A percentile compares a stretch with the other conserved stretches of the same genome.
phyloP scores from a whole-genome alignment of 2,797 vertebrate species.

The Triplophysa yarkandensis region DNA sequence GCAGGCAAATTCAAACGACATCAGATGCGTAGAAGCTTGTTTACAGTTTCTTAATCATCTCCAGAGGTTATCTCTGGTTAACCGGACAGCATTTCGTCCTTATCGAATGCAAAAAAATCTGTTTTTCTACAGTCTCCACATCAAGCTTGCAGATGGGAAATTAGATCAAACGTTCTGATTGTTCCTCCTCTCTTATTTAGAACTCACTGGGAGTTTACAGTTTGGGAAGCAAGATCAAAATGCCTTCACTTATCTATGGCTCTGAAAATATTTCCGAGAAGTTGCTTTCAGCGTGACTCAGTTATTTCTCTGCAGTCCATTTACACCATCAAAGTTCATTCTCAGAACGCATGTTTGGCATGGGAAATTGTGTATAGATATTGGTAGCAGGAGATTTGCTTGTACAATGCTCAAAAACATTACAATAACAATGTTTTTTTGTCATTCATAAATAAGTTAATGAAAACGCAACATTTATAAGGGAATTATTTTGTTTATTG shows the following conservation, averaged over 20 bases:
- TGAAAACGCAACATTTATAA: background rate
- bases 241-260: slow-evolving; percentile 33
- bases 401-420: background rate
- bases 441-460: background rate
- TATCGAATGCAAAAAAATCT: slow-evolving; percentile 25
- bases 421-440: background rate
- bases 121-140: slow-evolving; percentile 19
- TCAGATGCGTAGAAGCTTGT: background rate
- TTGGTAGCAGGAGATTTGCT: slow-evolving; percentile 18
- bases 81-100: background rate
- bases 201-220: slow-evolving; percentile 39
- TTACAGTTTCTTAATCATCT: slow-evolving; percentile 1
- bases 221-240: slow-evolving; percentile 40
- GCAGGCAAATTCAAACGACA: background rate
- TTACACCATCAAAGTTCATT: slow-evolving; percentile 50
- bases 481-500: background rate
- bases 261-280: slow-evolving; percentile 48
- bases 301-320: slow-evolving; percentile 44
- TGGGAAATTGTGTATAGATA: slow-evolving; percentile 17
- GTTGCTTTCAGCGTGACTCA: slow-evolving; percentile 43
- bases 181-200: slow-evolving; percentile 49
- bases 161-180: slow-evolving; percentile 50
- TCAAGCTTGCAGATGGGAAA: slow-evolving; percentile 47
- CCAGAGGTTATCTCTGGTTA: slow-evolving; percentile 12
- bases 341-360: slow-evolving; percentile 30